phyloP scores from a whole-genome alignment of 2,888 invertebrate species.

The Metopia argyrocephala region DNA sequence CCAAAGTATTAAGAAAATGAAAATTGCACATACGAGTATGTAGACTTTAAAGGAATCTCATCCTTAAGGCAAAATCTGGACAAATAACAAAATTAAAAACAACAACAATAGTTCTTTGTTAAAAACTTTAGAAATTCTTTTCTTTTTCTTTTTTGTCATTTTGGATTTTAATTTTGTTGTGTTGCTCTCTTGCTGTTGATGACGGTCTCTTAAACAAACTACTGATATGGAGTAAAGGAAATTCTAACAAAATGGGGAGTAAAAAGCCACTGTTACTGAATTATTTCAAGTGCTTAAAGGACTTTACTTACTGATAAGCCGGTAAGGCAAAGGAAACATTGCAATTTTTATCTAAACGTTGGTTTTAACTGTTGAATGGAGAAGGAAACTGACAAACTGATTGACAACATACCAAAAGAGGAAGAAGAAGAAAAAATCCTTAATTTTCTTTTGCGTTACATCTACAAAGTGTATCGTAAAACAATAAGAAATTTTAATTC shows the following conservation, averaged over 20 bases:
- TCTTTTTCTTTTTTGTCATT: conserved; percentile 1
- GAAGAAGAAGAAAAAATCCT: neutral
- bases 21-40: neutral
- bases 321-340: conserved; percentile 24
- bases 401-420: too few species aligned
- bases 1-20: conserved; percentile 24
- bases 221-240: too few species aligned
- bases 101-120: conserved; percentile 14
- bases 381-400: neutral
- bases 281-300: neutral
- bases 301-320: conserved; percentile 47
- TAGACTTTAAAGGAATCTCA: too few species aligned
- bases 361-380: conserved; percentile 49
- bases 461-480: neutral
- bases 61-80: neutral
- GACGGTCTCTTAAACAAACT: neutral
- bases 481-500: neutral
- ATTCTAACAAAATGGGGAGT: too few species aligned
- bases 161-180: too few species aligned
- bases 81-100: neutral
- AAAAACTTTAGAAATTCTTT: neutral
- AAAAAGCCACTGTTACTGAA: neutral
- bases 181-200: neutral
- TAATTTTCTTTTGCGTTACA: neutral
- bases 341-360: conserved; percentile 57